Base-by-base conservation (phyloP, 30 jellyfish, hydroid and myxozoan genomes). In the Hydra vulgaris region DNA sequence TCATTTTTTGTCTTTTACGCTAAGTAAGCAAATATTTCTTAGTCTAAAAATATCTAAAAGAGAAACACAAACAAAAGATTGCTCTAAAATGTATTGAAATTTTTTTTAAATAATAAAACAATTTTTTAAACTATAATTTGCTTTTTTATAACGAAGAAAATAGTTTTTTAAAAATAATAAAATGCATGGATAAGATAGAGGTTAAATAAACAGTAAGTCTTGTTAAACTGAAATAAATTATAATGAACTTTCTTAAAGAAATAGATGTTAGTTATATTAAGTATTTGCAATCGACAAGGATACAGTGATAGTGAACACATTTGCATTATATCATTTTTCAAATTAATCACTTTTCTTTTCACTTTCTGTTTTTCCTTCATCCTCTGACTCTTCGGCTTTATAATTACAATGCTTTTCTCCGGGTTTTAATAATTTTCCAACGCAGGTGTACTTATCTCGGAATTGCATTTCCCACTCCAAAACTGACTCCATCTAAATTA, bases 391-490 rank as follows among this genome's bases (percentile, higher is more conserved):
- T 56, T 91, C 98, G 20, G 98, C 88, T 25, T 86, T 88, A 70
- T 86, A 86, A 82, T 84, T 81, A 23, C 87, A 75, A 56, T 88
- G 95, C 78, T 82, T 87, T 68, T 91, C 98, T 3, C 98, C 98
- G 1, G 98, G 98, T 61, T 87, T 91, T 66, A 91, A 69, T 74
- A 91, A 72, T 68, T 70, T 79, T 19, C 98, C 98, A 12, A 91
- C 87, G 7, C 23, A 25, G 53, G 25, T 83, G 76, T 91, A 91
- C 54, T 87, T 87, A 80, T 91, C 98, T 17, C 84, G 77, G 76
- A 91, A 91, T 54, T 91, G 98, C 92, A 86, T 91, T 87, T 91
- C 98, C 98, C 98, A 91, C 84, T 91, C 98, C 75, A 26, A 25
- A 73, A 91, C 75, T 15, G 98, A 91, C 67, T 91, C 98, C 92